Evolutionary conservation across 2,797 vertebrate genomes (phyloP), one percentile per base, ranked within the genome.

Genomic region (Notolabrus celidotus): DNA sequence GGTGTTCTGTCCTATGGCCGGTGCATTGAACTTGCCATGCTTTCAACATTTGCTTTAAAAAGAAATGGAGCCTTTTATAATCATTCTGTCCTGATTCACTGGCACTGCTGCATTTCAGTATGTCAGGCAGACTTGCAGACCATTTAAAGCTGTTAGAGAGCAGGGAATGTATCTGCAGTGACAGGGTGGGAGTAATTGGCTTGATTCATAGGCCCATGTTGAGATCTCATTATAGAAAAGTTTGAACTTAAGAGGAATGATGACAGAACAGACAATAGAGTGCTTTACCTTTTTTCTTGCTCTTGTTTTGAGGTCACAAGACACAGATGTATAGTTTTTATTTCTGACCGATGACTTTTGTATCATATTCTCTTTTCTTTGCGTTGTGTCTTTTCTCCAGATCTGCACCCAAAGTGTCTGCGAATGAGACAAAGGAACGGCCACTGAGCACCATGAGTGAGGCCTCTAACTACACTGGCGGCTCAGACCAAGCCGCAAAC

Each of bases 401-500:
- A 92, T 92, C 96, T 60, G 92, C 93, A 74, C 88, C 94, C 69
- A 93, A 95, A 90, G 95, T 94, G 86, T 93, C 96, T 36, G 93
- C 93, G 65, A 96, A 96, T 91, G 98, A 98, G 77, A 97, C 96
- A 88, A 97, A 97, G 88, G 96, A 97, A 38, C 93, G 94, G 36
- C 93, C 95, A 31, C 60, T 94, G 67, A 97, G 94, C 93, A 93
- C 95, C 94, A 95, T 97, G 88, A 97, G 95, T 58, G 97, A 99
- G 88, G 94, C 95, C 73, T 94, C 95, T 61, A 98, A 96, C 93
- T 96, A 96, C 92, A 96, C 93, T 15, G 92, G 95, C 66, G 55
- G 92, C 79, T 94, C 95, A 0, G 94, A 94, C 88, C 94, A 94
- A 23, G 84, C 94, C 15, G 89, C 89, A 56, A 95, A 96, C 88